Evolutionary conservation across 2,797 vertebrate genomes (phyloP).

Genomic region (Australoheros facetus): DNA sequence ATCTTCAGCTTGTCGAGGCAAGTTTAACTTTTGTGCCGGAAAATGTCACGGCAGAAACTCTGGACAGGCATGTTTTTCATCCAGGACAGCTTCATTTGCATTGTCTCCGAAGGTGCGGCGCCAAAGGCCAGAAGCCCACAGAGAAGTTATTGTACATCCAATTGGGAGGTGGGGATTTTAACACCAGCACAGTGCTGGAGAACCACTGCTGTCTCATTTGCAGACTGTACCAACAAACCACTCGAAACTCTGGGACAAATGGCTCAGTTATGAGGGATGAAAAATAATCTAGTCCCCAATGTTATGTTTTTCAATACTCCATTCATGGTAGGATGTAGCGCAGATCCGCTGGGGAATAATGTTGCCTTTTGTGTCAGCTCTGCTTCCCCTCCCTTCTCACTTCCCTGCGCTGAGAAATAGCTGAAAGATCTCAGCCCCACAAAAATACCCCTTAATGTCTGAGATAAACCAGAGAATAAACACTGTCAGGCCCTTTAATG

Average conservation of each 20-base stretch:
- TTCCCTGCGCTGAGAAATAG: conserved; percentile 80
- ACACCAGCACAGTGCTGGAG: conserved; percentile 54
- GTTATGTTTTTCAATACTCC: conserved; percentile 91
- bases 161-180: conserved; percentile 71
- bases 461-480: conserved; percentile 67
- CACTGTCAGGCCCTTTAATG: conserved; percentile 43
- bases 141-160: conserved; percentile 51
- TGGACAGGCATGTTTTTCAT: not conserved
- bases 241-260: conserved; percentile 77
- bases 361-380: conserved; percentile 90
- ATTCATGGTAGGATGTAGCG: conserved; percentile 89
- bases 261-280: conserved; percentile 83
- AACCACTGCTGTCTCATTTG: conserved; percentile 58
- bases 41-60: not conserved
- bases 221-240: conserved; percentile 67
- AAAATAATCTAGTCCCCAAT: conserved; percentile 90
- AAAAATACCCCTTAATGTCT: conserved; percentile 73
- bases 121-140: conserved; percentile 45
- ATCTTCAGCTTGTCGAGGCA: not conserved
- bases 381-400: conserved; percentile 81
- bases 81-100: not conserved
- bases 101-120: conserved; percentile 15
- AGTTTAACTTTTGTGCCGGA: not conserved
- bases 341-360: conserved; percentile 90
- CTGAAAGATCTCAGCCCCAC: conserved; percentile 85